phyloP scores from a whole-genome alignment of 2,113 vertebrate species.

The Clarias gariepinus region DNA sequence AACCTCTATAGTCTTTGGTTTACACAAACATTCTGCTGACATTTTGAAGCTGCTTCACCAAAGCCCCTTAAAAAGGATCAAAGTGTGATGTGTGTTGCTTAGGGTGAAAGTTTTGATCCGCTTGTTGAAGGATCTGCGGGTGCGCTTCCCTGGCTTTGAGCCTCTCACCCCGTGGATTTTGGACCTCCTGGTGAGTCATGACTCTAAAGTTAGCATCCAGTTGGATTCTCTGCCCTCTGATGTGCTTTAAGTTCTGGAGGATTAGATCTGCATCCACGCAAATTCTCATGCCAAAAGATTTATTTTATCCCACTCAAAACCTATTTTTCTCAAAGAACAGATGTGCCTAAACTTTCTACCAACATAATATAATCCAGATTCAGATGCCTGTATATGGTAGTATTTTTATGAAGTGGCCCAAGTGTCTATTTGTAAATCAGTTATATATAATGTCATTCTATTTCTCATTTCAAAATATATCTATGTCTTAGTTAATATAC shows the following conservation, averaged over 20 bases:
- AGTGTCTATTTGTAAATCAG: too few species aligned
- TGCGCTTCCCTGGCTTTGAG: slow-evolving; percentile 91
- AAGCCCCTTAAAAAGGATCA: not conserved
- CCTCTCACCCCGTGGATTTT: slow-evolving; percentile 96
- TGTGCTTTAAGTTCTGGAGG: not conserved
- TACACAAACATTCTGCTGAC: slow-evolving; percentile 14
- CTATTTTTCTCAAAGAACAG: not conserved
- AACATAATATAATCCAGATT: too few species aligned
- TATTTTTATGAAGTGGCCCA: too few species aligned
- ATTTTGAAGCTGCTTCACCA: not conserved
- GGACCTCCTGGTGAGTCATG: slow-evolving; percentile 82
- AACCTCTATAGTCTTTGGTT: not conserved
- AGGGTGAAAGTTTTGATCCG: slow-evolving; percentile 97
- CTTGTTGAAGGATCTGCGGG: slow-evolving; percentile 88
- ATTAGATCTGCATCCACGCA: not conserved
- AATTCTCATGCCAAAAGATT: not conserved
- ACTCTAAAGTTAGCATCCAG: not conserved
- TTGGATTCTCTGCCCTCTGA: not conserved
- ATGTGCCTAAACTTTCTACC: too few species aligned
- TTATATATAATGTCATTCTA: too few species aligned
- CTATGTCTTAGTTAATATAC: too few species aligned
- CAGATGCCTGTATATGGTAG: too few species aligned
- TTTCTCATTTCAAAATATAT: too few species aligned
- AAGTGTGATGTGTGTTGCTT: not conserved
- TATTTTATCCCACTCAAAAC: not conserved